Conservation (phyloP, 2,797 vertebrate genomes). For the Scyliorhinus canicula region DNA sequence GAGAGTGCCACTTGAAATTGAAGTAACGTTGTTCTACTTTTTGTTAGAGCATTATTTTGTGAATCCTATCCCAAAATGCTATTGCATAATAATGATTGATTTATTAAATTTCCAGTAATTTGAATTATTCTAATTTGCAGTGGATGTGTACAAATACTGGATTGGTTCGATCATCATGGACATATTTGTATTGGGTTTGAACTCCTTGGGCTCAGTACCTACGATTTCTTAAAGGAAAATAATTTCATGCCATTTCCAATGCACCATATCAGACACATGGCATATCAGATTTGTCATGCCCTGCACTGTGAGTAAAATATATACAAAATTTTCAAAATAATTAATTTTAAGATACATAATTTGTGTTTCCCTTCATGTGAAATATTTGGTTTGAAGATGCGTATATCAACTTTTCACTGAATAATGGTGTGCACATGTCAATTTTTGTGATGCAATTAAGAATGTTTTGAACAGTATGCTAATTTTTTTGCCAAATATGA, state of each 20-base stretch:
- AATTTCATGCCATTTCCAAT: conserved; percentile 87
- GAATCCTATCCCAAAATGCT: background rate
- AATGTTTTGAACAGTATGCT: background rate
- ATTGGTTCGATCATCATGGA: conserved; percentile 93
- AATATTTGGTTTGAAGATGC: background rate
- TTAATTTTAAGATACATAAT: background rate
- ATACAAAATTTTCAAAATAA: background rate
- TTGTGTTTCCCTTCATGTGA: background rate
- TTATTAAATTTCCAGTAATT: background rate
- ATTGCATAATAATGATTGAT: background rate
- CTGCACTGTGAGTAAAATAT: conserved; percentile 76
- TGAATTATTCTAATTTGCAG: conserved; percentile 52
- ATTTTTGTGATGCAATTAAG: background rate
- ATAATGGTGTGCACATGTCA: background rate
- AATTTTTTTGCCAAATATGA: background rate
- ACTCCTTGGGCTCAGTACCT: conserved; percentile 91
- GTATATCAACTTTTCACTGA: background rate
- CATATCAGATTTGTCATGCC: conserved; percentile 81
- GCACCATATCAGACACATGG: conserved; percentile 87
- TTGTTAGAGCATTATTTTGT: background rate
- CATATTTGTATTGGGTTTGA: conserved; percentile 93
- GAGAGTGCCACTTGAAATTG: background rate
- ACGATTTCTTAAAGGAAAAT: conserved; percentile 94
- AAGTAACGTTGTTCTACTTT: background rate
- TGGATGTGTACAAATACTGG: conserved; percentile 85